A percentile compares a stretch with the other conserved stretches of the same genome.
Conservation (phyloP, 2,113 vertebrate genomes). For the Perccottus glenii region DNA sequence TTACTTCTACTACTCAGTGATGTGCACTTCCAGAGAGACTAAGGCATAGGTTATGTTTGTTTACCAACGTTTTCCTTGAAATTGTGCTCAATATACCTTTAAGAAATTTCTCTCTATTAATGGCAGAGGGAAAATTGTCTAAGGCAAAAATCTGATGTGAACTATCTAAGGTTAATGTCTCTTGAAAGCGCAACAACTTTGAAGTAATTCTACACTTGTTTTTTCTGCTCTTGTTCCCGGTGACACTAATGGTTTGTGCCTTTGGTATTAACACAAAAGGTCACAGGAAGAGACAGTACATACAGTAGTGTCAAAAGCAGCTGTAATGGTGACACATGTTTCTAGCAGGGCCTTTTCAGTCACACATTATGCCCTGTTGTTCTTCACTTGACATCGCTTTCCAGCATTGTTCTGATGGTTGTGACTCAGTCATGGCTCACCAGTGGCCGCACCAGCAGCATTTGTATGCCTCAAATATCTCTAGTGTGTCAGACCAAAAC, state of each 20-base stretch:
- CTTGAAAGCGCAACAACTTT: neutral
- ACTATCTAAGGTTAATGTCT: neutral
- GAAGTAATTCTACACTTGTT: neutral
- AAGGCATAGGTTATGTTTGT: neutral
- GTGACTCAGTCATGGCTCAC: constrained; percentile 28
- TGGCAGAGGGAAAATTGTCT: neutral
- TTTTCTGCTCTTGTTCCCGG: neutral
- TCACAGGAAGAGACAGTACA: neutral
- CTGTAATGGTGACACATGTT: constrained; percentile 16
- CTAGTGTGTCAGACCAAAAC: neutral
- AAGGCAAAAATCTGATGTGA: neutral
- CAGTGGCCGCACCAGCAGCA: constrained; percentile 5
- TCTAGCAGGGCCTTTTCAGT: constrained; percentile 19
- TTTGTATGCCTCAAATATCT: constrained; percentile 6
- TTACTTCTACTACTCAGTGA: too few species aligned
- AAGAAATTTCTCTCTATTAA: neutral
- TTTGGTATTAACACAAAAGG: neutral
- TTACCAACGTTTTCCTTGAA: neutral
- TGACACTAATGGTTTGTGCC: neutral
- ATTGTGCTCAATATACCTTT: neutral
- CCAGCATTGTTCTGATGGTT: constrained; percentile 16
- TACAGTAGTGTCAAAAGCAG: neutral
- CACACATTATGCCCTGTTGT: constrained; percentile 14
- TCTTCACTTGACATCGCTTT: constrained; percentile 23
- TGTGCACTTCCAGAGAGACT: too few species aligned